These are phyloP conservation scores for Phanerotoma sp. DNA, from an alignment of 2,888 invertebrate species.

Conservation along the genomic window DNA sequence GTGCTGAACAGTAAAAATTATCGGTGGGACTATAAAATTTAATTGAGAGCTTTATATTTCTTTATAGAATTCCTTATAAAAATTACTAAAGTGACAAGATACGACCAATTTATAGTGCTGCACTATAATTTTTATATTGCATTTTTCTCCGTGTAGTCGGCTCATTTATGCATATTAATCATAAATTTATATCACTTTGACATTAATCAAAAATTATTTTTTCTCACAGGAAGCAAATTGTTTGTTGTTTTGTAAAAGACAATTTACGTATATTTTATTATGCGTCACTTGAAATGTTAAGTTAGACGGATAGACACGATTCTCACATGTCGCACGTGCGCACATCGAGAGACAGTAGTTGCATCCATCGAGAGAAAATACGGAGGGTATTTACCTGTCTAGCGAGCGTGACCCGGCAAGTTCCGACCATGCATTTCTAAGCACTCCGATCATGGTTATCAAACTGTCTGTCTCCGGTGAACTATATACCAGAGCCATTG, in stretches of 20 bases:
- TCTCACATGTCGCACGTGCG: background rate
- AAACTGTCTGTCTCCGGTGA: slow-evolving; percentile 31
- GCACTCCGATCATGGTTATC: slow-evolving; percentile 29
- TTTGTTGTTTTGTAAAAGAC: background rate
- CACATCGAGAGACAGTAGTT: slow-evolving; percentile 3
- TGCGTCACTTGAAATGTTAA: background rate
- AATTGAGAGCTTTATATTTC: too few species aligned
- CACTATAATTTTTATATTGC: too few species aligned
- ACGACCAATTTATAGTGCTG: too few species aligned
- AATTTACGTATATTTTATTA: too few species aligned
- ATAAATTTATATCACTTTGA: background rate
- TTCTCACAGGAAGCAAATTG: too few species aligned
- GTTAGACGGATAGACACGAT: background rate
- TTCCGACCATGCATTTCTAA: slow-evolving; percentile 27
- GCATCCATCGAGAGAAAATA: slow-evolving; percentile 6
- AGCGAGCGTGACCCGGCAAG: slow-evolving; percentile 33
- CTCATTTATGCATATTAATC: background rate
- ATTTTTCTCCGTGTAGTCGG: too few species aligned
- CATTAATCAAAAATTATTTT: background rate
- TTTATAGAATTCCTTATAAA: too few species aligned
- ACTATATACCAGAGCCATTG: slow-evolving; percentile 16
- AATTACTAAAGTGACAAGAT: too few species aligned
- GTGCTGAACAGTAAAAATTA: too few species aligned
- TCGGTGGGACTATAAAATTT: too few species aligned
- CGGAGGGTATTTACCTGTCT: slow-evolving; percentile 31